Evolutionary conservation across 2,888 invertebrate genomes (phyloP).

Genomic region (Ceratothoa steindachneri): DNA sequence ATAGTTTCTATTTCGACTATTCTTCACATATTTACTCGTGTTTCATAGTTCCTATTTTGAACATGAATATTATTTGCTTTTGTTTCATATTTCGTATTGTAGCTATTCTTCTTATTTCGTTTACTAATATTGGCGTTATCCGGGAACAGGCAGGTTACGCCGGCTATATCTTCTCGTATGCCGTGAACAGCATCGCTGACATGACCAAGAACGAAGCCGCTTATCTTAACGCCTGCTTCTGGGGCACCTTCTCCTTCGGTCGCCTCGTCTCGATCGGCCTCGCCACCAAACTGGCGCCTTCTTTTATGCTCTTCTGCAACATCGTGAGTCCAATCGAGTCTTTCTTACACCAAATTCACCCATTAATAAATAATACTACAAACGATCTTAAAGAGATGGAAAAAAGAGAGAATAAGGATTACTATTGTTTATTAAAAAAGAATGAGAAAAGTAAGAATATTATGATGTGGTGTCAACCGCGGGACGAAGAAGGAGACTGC

Average conservation of each 20-base stretch:
- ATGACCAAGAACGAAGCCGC: constrained; percentile 54
- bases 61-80: constrained; percentile 1
- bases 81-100: no score
- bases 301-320: constrained; percentile 55
- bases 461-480: background rate
- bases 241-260: constrained; percentile 56
- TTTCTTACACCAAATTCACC: background rate
- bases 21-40: no score
- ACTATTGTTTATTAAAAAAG: no score
- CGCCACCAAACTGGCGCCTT: constrained; percentile 54
- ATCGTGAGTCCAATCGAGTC: constrained; percentile 52
- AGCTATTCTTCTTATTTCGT: no score
- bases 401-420: background rate
- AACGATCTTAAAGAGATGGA: background rate
- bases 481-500: background rate
- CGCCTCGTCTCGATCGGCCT: constrained; percentile 54
- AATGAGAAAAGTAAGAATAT: background rate
- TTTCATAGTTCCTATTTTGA: no score
- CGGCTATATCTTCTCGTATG: constrained; percentile 56
- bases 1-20: no score
- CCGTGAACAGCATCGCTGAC: constrained; percentile 53
- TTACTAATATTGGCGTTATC: no score
- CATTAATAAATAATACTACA: no score
- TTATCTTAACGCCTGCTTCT: constrained; percentile 55
- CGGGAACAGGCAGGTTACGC: constrained; percentile 56